Evolutionary conservation across 1,140 invertebrate genomes (phyloP).

Genomic region (Callitettix versicolor): DNA sequence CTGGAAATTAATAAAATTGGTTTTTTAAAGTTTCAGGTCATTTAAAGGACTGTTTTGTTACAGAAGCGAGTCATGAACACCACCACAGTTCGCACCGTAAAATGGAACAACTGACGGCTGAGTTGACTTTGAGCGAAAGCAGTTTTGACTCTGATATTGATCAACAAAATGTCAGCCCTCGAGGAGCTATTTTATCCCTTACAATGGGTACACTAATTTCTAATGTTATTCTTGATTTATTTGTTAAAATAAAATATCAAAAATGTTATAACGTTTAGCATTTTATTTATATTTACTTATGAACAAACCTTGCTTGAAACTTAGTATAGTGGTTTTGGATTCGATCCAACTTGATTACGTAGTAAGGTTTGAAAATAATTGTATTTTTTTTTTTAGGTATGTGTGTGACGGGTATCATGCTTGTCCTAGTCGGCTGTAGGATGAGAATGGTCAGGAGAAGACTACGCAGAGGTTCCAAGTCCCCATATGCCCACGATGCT

Average conservation of each 20-base stretch:
- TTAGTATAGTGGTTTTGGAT: too few relatives aligned
- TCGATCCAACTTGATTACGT: too few relatives aligned
- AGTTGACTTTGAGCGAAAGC: constrained; percentile 25
- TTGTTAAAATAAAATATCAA: too few relatives aligned
- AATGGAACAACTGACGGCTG: constrained; percentile 29
- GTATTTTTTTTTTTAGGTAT: constrained; percentile 48
- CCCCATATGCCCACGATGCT: constrained; percentile 83
- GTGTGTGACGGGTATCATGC: constrained; percentile 54
- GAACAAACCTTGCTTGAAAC: too few relatives aligned
- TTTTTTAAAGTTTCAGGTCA: too few relatives aligned
- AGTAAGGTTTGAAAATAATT: too few relatives aligned
- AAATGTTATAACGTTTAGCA: background rate
- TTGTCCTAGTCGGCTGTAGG: constrained; percentile 71
- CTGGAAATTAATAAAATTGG: too few relatives aligned
- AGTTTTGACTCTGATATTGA: constrained; percentile 39
- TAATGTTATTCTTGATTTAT: too few relatives aligned
- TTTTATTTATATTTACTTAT: too few relatives aligned
- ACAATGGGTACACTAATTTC: constrained; percentile 57
- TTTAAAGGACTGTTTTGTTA: too few relatives aligned
- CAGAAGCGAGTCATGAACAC: constrained; percentile 14
- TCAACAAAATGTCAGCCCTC: constrained; percentile 51
- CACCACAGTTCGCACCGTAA: constrained; percentile 26
- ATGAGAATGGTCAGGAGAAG: constrained; percentile 59
- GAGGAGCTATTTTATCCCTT: constrained; percentile 74
- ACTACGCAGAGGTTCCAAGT: constrained; percentile 63